A percentile compares a stretch with the other conserved stretches of the same genome.
Evolutionary conservation across 2,113 vertebrate genomes (phyloP).

Genomic region (Nothoprocta pentlandii): DNA sequence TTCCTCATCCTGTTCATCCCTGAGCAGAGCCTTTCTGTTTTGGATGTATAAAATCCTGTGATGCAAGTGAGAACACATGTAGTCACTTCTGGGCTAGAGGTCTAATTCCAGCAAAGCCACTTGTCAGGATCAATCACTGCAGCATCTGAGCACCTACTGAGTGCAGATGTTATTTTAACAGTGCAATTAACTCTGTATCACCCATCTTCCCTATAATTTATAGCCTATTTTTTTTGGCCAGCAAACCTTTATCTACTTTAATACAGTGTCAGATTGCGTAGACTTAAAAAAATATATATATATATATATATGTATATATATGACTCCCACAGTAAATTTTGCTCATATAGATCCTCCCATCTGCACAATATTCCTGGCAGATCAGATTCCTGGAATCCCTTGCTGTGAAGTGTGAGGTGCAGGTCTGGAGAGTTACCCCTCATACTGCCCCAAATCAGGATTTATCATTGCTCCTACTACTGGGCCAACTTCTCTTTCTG

Average conservation of each 20-base stretch:
- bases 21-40: not conserved
- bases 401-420: not conserved
- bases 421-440: not conserved
- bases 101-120: not conserved
- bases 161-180: constrained; percentile 10
- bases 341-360: not conserved
- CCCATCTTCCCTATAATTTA: not conserved
- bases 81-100: not conserved
- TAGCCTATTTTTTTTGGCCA: not conserved
- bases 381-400: not conserved
- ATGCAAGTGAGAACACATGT: not conserved
- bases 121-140: not conserved
- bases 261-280: not conserved
- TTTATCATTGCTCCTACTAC: not conserved
- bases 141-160: not conserved
- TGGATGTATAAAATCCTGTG: not conserved
- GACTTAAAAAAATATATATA: not conserved
- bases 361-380: not conserved
- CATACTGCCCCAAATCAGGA: not conserved
- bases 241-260: not conserved
- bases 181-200: not conserved
- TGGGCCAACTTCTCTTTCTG: not conserved
- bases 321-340: not conserved
- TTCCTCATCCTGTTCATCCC: constrained; percentile 7
- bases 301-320: not conserved